Base-by-base conservation (phyloP, 2,113 vertebrate species). In the Butorides virescens region DNA sequence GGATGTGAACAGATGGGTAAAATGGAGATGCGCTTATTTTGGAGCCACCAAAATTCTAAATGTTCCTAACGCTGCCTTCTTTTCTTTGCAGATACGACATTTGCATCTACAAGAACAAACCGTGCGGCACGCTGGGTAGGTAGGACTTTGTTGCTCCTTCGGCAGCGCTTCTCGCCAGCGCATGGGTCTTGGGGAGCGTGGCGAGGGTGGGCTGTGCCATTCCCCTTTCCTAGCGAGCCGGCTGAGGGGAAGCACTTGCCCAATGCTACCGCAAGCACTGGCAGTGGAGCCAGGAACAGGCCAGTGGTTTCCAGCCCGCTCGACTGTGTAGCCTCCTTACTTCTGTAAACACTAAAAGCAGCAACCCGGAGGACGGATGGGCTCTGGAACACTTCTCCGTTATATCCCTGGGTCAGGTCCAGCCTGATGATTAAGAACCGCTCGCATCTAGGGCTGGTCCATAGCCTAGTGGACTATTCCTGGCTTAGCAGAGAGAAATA, bases 51-150 rank as follows among this genome's bases (percentile, higher is more conserved):
- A 37, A 44, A 11, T 10, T 4, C 4, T 30, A 4, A 19, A 1
- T 2, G 22, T 34, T 36, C 16, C 4, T 65, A 42, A 81, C 0
- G 1, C 55, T 13, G 16, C 58, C 29, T 16, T 37, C 53, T 96
- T 80, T 58, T 65, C 30, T 85, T 92, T 79, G 39, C 98, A 99
- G 99, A 96, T 99, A 99, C 1, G 99, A 99, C 98, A 99, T 99
- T 90, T 99, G 99, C 98, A 99, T 99, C 98, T 99, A 99, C 97
- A 99, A 99, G 98, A 99, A 99, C 97, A 99, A 99, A 86, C 99
- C 99, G 1, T 99, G 99, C 21, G 99, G 99, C 97, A 99, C 99
- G 2, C 95, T 99, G 97, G 99, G 99, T 99, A 99, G 46, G 97
- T 94, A 1, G 14, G 42, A 19, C 1, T 27, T 19, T 21, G 39